Evolutionary conservation across 2,797 vertebrate genomes (phyloP).

Genomic region (Chromobotia macracanthus): DNA sequence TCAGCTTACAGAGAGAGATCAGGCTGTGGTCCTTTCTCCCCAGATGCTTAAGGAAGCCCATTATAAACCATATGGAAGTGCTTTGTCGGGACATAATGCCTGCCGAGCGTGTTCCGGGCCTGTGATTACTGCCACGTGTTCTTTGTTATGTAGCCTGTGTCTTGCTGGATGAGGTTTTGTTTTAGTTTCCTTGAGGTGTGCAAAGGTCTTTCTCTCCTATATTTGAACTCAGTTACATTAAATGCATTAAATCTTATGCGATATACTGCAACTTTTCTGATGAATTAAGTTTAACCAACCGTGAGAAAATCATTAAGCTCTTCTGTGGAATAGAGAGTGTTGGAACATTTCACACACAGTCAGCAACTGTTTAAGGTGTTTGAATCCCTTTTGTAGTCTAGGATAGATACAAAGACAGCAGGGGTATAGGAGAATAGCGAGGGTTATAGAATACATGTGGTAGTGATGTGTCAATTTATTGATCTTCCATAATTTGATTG

Average conservation of each 20-base stretch:
- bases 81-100: slow-evolving; percentile 26
- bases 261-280: slow-evolving; percentile 18
- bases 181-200: not conserved
- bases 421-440: not conserved
- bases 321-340: slow-evolving; percentile 6
- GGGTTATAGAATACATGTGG: too few species aligned
- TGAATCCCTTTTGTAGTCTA: not conserved
- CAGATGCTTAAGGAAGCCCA: not conserved
- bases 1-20: not conserved
- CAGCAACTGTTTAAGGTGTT: not conserved
- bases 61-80: slow-evolving; percentile 32
- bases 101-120: slow-evolving; percentile 8
- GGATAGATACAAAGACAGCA: not conserved
- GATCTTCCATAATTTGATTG: too few species aligned
- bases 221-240: slow-evolving; percentile 15
- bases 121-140: slow-evolving; percentile 17
- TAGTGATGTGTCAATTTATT: too few species aligned
- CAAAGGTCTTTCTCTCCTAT: not conserved
- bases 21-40: not conserved
- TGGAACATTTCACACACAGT: not conserved
- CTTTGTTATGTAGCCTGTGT: not conserved
- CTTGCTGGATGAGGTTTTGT: not conserved
- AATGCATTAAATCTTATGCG: slow-evolving; percentile 18
- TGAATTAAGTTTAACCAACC: slow-evolving; percentile 23
- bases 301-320: slow-evolving; percentile 34